Percentiles rank a stretch among this genome's conserved stretches.
phyloP scores from a whole-genome alignment of 2,113 vertebrate genomes.

The Perca schrenkii region DNA sequence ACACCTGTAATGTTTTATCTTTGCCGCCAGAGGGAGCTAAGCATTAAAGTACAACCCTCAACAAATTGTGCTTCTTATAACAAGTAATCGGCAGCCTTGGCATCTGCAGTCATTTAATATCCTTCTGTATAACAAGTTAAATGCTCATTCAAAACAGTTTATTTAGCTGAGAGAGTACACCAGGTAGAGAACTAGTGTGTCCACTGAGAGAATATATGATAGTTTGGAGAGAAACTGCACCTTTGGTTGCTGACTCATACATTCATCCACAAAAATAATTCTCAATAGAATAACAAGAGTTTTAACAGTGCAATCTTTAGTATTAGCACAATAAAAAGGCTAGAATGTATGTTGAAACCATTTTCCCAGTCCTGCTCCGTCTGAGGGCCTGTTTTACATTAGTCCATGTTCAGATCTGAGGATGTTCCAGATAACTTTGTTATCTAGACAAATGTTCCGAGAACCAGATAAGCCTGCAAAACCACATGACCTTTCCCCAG shows the following conservation, averaged over 20 bases:
- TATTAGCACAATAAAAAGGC: constrained; percentile 54
- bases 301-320: constrained; percentile 73
- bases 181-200: constrained; percentile 24
- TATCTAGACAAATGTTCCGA: constrained; percentile 24
- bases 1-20: constrained; percentile 41
- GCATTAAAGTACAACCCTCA: constrained; percentile 33
- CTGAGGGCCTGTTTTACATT: not conserved
- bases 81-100: not conserved
- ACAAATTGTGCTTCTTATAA: not conserved
- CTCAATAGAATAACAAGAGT: constrained; percentile 60
- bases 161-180: constrained; percentile 11
- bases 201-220: constrained; percentile 28
- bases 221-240: constrained; percentile 50
- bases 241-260: constrained; percentile 74
- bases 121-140: not conserved
- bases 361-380: not conserved
- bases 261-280: constrained; percentile 63
- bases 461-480: not conserved
- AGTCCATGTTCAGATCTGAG: constrained; percentile 16
- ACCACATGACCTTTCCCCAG: constrained; percentile 6
- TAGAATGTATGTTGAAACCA: constrained; percentile 8
- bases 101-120: constrained; percentile 10
- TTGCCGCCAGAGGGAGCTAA: constrained; percentile 61
- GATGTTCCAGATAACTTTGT: constrained; percentile 13
- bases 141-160: not conserved